Conservation (phyloP, 1,140 invertebrate species). For the Leptonema lineaticorne region DNA sequence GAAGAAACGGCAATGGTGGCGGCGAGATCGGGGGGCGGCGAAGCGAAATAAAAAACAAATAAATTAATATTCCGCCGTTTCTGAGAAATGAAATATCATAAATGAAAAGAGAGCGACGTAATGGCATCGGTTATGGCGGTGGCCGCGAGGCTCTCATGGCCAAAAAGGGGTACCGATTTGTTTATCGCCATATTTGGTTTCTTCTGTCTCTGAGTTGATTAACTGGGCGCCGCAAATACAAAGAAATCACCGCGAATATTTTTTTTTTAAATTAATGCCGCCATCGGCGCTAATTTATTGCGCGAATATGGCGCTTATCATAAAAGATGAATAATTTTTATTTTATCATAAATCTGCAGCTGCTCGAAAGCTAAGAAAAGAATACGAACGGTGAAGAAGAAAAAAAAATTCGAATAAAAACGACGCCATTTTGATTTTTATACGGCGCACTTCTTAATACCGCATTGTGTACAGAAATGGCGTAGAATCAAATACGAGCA, state of each 20-base stretch:
- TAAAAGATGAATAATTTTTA: conserved; percentile 1
- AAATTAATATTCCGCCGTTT: conserved; percentile 42
- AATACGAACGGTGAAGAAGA: no score
- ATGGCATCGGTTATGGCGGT: conserved; percentile 27
- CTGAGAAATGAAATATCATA: conserved; percentile 41
- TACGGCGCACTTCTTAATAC: no score
- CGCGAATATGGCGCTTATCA: conserved; percentile 3
- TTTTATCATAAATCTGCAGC: background rate
- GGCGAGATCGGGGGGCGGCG: conserved; percentile 7
- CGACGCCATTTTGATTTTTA: no score
- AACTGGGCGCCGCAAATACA: conserved; percentile 7
- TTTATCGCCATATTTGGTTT: conserved; percentile 24
- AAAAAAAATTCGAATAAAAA: no score
- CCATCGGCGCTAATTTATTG: conserved; percentile 14
- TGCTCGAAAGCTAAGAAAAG: no score
- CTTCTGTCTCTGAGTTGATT: conserved; percentile 15
- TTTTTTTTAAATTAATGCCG: conserved; percentile 16
- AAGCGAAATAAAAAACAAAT: conserved; percentile 42
- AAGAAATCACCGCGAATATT: conserved; percentile 18
- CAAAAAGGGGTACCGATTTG: conserved; percentile 25
- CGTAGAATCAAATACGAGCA: no score
- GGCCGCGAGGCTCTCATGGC: background rate
- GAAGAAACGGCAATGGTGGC: no score
- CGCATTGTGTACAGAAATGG: no score
- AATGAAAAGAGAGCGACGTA: conserved; percentile 35